phyloP scores from a whole-genome alignment of 2,888 invertebrate genomes.

The Cerastis leucographa region DNA sequence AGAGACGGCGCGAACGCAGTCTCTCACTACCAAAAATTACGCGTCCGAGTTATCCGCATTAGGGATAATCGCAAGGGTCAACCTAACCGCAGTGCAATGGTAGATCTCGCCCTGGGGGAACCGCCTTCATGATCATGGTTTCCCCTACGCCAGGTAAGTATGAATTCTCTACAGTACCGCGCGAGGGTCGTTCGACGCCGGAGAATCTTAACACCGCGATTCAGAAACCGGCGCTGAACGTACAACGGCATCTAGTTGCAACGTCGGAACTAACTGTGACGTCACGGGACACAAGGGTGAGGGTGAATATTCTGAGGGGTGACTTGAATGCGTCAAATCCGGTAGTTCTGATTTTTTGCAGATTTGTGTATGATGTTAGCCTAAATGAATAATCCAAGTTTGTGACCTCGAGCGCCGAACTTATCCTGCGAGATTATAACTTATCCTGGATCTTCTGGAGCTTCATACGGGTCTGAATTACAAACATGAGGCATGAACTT shows the following conservation, averaged over 20 bases:
- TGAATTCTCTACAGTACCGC: background rate
- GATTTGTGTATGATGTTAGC: no score
- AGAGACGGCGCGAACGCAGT: slow-evolving; percentile 47
- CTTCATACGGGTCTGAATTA: background rate
- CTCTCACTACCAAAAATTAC: slow-evolving; percentile 43
- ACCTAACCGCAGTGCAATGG: slow-evolving; percentile 40
- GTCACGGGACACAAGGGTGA: background rate
- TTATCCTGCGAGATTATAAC: no score
- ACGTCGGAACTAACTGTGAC: slow-evolving; percentile 2
- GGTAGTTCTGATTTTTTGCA: no score
- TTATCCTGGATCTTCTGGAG: no score
- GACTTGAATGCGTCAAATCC: no score
- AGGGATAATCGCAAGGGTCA: slow-evolving; percentile 47
- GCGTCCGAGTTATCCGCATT: slow-evolving; percentile 49
- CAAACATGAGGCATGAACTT: background rate
- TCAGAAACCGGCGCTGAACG: slow-evolving; percentile 9
- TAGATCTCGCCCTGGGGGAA: slow-evolving; percentile 34
- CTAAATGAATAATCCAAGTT: no score
- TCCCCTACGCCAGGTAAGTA: slow-evolving; percentile 48
- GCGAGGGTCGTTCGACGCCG: slow-evolving; percentile 18
- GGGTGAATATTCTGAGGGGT: slow-evolving; percentile 4
- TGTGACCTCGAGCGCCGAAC: no score
- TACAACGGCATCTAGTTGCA: slow-evolving; percentile 32
- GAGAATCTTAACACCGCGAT: slow-evolving; percentile 39
- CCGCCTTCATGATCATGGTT: slow-evolving; percentile 31